Base-by-base conservation (phyloP, 2,113 vertebrate species). In the Anolis sagrei region DNA sequence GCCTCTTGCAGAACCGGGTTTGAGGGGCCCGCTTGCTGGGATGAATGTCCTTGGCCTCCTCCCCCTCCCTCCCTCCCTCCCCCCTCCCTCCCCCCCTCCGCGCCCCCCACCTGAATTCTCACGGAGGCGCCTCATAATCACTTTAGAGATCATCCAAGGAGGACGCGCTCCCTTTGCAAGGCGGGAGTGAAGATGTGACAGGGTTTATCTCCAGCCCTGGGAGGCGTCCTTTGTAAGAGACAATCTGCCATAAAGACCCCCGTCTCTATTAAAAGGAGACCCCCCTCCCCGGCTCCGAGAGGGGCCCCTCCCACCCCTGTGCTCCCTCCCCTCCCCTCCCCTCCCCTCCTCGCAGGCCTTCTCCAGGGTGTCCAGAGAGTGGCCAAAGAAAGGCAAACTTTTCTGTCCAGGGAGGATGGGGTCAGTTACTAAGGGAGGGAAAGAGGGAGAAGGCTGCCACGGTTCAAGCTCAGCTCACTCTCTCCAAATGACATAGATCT, bases 171-270 rank as follows among this genome's bases (percentile, higher is more conserved):
- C 87, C 93, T 91, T 93, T 93, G 86, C 93, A 87, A 70, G 70
- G 81, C 88, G 89, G 88, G 92, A 96, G 95, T 94, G 90, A 96
- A 97, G 93, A 96, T 95, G 95, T 96, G 96, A 96, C 93, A 95
- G 93, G 93, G 96, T 96, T 96, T 96, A 95, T 85, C 94, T 89
- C 92, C 92, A 93, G 81, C 93, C 93, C 83, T 86, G 91, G 87
- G 90, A 86, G 66, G 79, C 86, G 91, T 94, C 95, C 95, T 97
- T 97, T 96, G 94, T 93, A 93, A 95, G 90, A 87, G 91, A 88
- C 79, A 11, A 68, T 93, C 90, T 80, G 62, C 94, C 84, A 5
- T 76, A 90, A 88, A 91, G 82, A 92, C 91, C 87, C 54, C 92
- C 92, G 84, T 61, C 91, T 83, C 86, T 70, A 84, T 58, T 18